Percentiles rank a stretch among this genome's conserved stretches.
phyloP scores from a whole-genome alignment of 2,888 invertebrate species.

The Chaetogeoica ovagalla region DNA sequence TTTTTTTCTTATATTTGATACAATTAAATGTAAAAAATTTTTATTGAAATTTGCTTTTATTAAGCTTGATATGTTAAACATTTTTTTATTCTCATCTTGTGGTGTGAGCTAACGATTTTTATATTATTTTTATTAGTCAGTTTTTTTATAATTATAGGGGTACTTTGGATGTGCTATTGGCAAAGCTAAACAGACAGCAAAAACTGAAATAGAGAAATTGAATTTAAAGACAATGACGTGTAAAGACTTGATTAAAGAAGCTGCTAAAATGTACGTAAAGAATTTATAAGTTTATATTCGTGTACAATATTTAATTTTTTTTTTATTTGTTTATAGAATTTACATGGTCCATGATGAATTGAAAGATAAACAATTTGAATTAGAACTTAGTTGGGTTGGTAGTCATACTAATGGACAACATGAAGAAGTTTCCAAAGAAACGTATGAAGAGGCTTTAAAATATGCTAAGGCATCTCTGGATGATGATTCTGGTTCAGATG shows the following conservation, averaged over 20 bases:
- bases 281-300: not conserved
- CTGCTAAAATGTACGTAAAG: slow-evolving; percentile 78
- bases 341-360: slow-evolving; percentile 90
- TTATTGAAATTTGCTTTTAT: not conserved
- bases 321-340: slow-evolving; percentile 64
- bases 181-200: slow-evolving; percentile 97
- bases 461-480: slow-evolving; percentile 83
- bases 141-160: slow-evolving; percentile 66
- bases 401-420: slow-evolving; percentile 78
- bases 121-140: not conserved
- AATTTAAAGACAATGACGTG: slow-evolving; percentile 83
- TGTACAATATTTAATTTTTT: slow-evolving; percentile 11
- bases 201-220: slow-evolving; percentile 98
- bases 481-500: slow-evolving; percentile 84
- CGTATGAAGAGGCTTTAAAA: slow-evolving; percentile 82
- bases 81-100: not conserved
- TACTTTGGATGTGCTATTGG: slow-evolving; percentile 97
- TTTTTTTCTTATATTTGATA: no score
- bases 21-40: no score
- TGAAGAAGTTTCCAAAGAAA: slow-evolving; percentile 74
- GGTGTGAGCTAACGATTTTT: no score
- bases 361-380: slow-evolving; percentile 93
- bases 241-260: slow-evolving; percentile 87
- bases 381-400: slow-evolving; percentile 94
- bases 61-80: no score